A percentile compares a stretch with the other conserved stretches of the same genome.
Conservation (phyloP, 2,888 invertebrate genomes). For the Hecatera dysodea region DNA sequence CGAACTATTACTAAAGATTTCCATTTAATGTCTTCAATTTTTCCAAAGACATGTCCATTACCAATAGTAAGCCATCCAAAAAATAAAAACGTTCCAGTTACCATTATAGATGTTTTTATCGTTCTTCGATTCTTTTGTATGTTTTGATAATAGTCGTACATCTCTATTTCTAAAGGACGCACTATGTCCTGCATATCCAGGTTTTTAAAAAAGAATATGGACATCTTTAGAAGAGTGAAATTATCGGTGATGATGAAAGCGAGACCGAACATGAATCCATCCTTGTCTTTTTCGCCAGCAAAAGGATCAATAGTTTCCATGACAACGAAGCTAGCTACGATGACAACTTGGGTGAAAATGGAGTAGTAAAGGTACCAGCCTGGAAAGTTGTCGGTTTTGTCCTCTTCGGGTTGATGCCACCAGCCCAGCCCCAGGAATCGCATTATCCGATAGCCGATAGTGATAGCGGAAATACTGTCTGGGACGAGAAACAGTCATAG, state of each 20-base stretch:
- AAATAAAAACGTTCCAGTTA: constrained; percentile 82
- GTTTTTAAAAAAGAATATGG: constrained; percentile 85
- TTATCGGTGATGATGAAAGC: constrained; percentile 87
- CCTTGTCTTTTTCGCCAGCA: constrained; percentile 83
- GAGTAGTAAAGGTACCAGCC: constrained; percentile 84
- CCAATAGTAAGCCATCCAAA: constrained; percentile 87
- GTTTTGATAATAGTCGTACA: constrained; percentile 84
- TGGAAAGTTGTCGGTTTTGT: constrained; percentile 79
- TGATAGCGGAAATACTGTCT: constrained; percentile 81
- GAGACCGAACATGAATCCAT: constrained; percentile 86
- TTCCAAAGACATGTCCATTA: constrained; percentile 83
- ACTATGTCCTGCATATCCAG: constrained; percentile 83
- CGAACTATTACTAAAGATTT: constrained; percentile 76
- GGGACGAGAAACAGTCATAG: constrained; percentile 70
- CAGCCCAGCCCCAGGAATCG: constrained; percentile 85
- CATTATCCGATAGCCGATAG: constrained; percentile 76
- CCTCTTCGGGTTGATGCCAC: constrained; percentile 87
- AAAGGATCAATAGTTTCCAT: constrained; percentile 87
- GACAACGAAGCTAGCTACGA: constrained; percentile 85
- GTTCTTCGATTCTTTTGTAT: constrained; percentile 75
- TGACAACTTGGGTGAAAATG: constrained; percentile 81
- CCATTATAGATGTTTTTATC: constrained; percentile 76
- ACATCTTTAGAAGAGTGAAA: constrained; percentile 84
- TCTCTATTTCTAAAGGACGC: constrained; percentile 79
- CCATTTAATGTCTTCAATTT: constrained; percentile 83